A percentile compares a stretch with the other conserved stretches of the same genome.
phyloP scores from a whole-genome alignment of 2,888 invertebrate genomes.

The Gymnoscelis rufifasciata region DNA sequence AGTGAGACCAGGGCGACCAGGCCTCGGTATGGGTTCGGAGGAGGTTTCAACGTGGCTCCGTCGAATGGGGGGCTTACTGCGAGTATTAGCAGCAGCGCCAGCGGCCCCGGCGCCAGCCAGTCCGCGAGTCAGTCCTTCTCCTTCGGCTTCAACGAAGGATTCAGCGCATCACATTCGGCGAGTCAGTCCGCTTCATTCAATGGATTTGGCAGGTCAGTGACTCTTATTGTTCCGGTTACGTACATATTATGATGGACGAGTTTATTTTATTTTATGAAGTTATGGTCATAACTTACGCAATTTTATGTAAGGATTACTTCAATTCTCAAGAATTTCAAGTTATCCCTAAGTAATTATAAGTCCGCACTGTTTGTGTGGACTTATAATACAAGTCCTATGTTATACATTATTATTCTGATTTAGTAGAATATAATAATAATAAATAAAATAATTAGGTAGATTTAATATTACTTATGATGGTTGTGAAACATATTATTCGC shows the following conservation, averaged over 20 bases:
- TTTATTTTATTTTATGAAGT: no score
- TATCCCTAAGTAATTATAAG: no score
- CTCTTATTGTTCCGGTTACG: constrained; percentile 22
- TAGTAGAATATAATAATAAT: no score
- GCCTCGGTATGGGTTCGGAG: constrained; percentile 60
- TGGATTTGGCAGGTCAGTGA: constrained; percentile 68
- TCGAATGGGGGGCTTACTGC: constrained; percentile 65
- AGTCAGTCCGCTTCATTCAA: constrained; percentile 71
- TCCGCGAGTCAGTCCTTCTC: constrained; percentile 71
- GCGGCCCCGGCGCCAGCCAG: constrained; percentile 63
- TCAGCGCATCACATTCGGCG: constrained; percentile 72
- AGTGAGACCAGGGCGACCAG: constrained; percentile 48
- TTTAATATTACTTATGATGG: no score
- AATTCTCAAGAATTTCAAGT: no score
- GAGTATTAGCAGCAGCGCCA: constrained; percentile 66
- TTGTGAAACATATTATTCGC: no score
- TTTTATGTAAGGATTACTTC: no score
- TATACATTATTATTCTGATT: no score
- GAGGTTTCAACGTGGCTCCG: constrained; percentile 65
- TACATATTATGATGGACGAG: not conserved
- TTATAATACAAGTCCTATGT: no score
- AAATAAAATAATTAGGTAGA: no score
- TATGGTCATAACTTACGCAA: no score
- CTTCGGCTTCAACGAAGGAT: constrained; percentile 71
- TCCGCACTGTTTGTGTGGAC: no score